phyloP scores from a whole-genome alignment of 1,140 invertebrate genomes.

The Eurosta solidaginis region DNA sequence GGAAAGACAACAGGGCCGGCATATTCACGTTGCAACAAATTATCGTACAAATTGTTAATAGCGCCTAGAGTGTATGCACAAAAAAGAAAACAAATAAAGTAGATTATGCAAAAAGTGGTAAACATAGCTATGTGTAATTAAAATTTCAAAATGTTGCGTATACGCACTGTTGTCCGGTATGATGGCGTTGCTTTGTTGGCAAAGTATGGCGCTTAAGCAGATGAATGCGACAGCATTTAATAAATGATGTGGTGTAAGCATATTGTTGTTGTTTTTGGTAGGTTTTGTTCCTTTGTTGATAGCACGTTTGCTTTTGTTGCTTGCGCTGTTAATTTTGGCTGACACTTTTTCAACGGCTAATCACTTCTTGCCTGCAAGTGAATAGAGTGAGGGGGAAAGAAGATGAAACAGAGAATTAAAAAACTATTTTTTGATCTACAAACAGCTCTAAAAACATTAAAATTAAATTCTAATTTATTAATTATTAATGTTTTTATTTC shows the following conservation, averaged over 20 bases:
- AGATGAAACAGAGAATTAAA: neutral
- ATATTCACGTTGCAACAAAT: slow-evolving; percentile 56
- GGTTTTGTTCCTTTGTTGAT: neutral
- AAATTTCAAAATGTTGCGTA: neutral
- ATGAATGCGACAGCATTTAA: neutral
- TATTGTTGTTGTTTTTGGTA: neutral
- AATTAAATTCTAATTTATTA: too few species aligned
- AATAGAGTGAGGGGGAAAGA: neutral
- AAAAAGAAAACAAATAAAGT: neutral
- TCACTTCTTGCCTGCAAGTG: neutral
- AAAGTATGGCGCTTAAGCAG: neutral
- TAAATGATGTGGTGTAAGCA: neutral
- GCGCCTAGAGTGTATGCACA: slow-evolving; percentile 33
- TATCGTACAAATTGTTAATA: slow-evolving; percentile 52
- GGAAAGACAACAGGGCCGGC: slow-evolving; percentile 55
- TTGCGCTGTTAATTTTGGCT: neutral
- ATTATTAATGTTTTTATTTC: too few species aligned
- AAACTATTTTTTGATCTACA: too few species aligned
- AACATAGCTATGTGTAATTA: neutral
- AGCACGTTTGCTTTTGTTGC: neutral
- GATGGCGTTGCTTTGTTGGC: neutral
- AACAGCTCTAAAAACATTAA: too few species aligned
- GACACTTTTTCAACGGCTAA: neutral
- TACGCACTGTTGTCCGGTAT: slow-evolving; percentile 17
- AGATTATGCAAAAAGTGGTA: neutral